Evolutionary conservation across 2,888 invertebrate genomes (phyloP).

Genomic region (Lepidochrysops patricia): DNA sequence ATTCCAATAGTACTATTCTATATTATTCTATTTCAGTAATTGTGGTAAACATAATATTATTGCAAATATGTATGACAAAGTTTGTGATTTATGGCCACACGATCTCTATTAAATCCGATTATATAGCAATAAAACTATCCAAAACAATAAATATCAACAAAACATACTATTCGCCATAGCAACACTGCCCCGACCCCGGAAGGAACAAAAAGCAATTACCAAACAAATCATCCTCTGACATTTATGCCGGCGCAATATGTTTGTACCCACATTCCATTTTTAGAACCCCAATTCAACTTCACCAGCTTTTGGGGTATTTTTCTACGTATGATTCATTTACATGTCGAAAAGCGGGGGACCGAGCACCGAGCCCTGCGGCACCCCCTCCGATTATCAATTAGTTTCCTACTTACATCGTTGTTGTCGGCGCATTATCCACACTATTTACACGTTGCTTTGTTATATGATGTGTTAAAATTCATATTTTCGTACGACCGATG

Average conservation of each 20-base stretch:
- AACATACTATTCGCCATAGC: constrained; percentile 48
- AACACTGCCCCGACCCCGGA: constrained; percentile 47
- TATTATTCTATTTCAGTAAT: too few relatives aligned
- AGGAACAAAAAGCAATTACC: constrained; percentile 68
- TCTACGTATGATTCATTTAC: constrained; percentile 62
- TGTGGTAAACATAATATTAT: too few relatives aligned
- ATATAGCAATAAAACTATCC: constrained; percentile 34
- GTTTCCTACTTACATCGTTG: constrained; percentile 65
- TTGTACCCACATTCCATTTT: constrained; percentile 51
- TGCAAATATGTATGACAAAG: too few relatives aligned
- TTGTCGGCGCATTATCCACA: constrained; percentile 65
- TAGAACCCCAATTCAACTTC: constrained; percentile 37
- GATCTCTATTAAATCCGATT: constrained; percentile 35
- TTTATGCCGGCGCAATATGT: constrained; percentile 71
- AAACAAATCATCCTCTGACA: constrained; percentile 72
- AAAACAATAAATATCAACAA: constrained; percentile 61
- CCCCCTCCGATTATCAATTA: constrained; percentile 72
- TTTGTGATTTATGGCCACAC: neutral
- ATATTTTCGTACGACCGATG: constrained; percentile 24
- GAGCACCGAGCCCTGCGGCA: constrained; percentile 40
- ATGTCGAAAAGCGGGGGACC: constrained; percentile 48
- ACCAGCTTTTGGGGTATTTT: constrained; percentile 44
- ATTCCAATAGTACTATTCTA: too few relatives aligned
- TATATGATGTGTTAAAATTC: constrained; percentile 52
- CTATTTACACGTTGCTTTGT: constrained; percentile 65